phyloP scores from a whole-genome alignment of 2,797 vertebrate species.

The Clarias fuscus region DNA sequence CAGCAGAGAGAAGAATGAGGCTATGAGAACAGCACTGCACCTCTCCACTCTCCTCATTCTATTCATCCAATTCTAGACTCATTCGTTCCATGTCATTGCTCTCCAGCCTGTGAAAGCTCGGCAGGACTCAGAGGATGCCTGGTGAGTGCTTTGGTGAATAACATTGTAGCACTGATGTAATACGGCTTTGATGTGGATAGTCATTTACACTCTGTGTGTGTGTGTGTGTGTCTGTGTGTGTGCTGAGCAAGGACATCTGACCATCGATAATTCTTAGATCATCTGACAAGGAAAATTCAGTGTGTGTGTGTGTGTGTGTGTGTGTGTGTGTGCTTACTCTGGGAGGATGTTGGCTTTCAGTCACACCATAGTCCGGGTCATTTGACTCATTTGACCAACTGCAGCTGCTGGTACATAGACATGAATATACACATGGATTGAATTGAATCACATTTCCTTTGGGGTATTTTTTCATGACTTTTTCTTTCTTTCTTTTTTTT shows the following conservation, averaged over 20 bases:
- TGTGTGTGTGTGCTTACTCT: constrained; percentile 17
- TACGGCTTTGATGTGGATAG: constrained; percentile 1
- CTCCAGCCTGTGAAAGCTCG: constrained; percentile 13
- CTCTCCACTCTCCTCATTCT: constrained; percentile 30
- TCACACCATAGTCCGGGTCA: constrained; percentile 22
- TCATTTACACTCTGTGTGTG: not conserved
- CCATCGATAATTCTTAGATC: constrained; percentile 1
- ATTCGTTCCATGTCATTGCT: constrained; percentile 24
- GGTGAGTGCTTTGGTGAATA: constrained; percentile 47
- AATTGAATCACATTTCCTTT: constrained; percentile 3
- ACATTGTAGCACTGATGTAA: not conserved
- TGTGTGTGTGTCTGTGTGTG: constrained; percentile 20
- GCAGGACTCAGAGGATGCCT: constrained; percentile 46
- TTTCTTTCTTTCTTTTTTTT: no score
- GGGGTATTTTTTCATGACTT: no score
- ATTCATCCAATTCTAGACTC: constrained; percentile 20
- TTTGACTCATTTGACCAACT: constrained; percentile 21
- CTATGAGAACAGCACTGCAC: constrained; percentile 35
- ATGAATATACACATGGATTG: not conserved
- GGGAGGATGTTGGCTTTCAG: constrained; percentile 17
- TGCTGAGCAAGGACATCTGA: constrained; percentile 19
- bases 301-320: constrained; percentile 20
- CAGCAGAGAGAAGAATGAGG: constrained; percentile 42
- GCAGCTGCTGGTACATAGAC: not conserved
- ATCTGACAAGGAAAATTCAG: constrained; percentile 34